Conservation (phyloP, 2,888 invertebrate species). For the Temnothorax ravouxi region DNA sequence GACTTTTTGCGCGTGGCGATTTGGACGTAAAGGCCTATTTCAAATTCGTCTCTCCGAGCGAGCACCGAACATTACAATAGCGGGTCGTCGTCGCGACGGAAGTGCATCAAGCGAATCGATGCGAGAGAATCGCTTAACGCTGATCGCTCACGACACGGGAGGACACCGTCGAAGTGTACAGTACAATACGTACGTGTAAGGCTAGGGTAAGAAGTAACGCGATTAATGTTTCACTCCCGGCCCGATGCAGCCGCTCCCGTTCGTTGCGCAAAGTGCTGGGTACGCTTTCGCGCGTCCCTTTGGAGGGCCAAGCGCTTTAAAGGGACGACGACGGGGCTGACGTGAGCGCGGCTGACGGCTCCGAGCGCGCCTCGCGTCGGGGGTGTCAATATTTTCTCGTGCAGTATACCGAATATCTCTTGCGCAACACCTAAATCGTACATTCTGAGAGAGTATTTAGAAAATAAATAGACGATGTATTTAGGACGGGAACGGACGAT, state of each 20-base stretch:
- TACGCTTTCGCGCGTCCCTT: slow-evolving; percentile 36
- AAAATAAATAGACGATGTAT: background rate
- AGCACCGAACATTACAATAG: slow-evolving; percentile 6
- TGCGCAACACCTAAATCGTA: slow-evolving; percentile 13
- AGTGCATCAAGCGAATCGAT: slow-evolving; percentile 21
- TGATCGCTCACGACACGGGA: slow-evolving; percentile 26
- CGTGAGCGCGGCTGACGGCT: slow-evolving; percentile 8
- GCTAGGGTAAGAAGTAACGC: slow-evolving; percentile 42
- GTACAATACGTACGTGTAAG: slow-evolving; percentile 27
- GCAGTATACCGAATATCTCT: slow-evolving; percentile 14
- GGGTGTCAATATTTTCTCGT: slow-evolving; percentile 47
- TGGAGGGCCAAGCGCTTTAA: slow-evolving; percentile 25
- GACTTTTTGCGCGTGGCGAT: slow-evolving; percentile 15
- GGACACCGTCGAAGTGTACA: slow-evolving; percentile 33
- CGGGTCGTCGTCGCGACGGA: slow-evolving; percentile 2
- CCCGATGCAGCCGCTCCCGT: slow-evolving; percentile 33
- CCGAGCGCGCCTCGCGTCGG: slow-evolving; percentile 12
- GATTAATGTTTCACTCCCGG: slow-evolving; percentile 53
- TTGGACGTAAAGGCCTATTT: slow-evolving; percentile 42
- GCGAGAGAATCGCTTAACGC: slow-evolving; percentile 1
- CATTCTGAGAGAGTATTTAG: background rate
- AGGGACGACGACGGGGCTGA: slow-evolving; percentile 25
- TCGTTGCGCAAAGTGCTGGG: slow-evolving; percentile 19
- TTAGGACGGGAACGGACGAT: background rate
- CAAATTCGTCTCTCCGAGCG: background rate